Base-by-base conservation (phyloP, 2,797 vertebrate species). In the Cephalopachus bancanus region DNA sequence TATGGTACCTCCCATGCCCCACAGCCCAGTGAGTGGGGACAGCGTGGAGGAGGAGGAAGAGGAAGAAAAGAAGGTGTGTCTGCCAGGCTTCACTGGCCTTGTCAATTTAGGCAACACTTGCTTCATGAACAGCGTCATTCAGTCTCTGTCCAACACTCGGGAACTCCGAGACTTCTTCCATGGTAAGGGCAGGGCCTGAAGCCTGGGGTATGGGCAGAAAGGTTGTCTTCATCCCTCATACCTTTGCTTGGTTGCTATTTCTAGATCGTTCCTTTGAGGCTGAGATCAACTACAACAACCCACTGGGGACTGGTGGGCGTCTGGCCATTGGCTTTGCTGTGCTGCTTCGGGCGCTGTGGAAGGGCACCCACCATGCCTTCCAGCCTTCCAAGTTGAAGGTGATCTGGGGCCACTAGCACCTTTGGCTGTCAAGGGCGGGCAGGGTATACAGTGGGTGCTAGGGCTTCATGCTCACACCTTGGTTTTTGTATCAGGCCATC, bases 101-200 rank as follows among this genome's bases (percentile, higher is more conserved):
- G 99, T 99, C 90, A 99, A 99, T 98, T 98, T 99, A 9, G 99
- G 99, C 94, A 99, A 99, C 98, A 99, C 99, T 67, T 99, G 99
- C 98, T 99, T 99, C 98, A 99, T 99, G 99, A 99, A 99, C 98
- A 99, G 99, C 0, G 99, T 99, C 96, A 99, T 99, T 97, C 99
- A 99, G 97, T 99, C 99, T 88, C 98, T 99, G 95, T 99, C 99
- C 65, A 99, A 99, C 98, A 99, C 99, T 26, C 98, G 99, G 91
- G 99, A 99, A 97, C 99, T 99, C 94, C 99, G 99, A 53, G 99
- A 99, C 98, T 99, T 99, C 97, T 99, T 99, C 97, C 99, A 99
- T 1, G 99, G 99, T 99, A 97, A 99, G 99, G 10, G 22, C n/a
- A 26, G 17, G 91, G 65, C 84, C 62, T 14, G 14, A n/a, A 57